Percentiles rank a stretch among this genome's conserved stretches.
Conservation (phyloP, 2,113 vertebrate species). For the pig (Sus scrofa) region DNA sequence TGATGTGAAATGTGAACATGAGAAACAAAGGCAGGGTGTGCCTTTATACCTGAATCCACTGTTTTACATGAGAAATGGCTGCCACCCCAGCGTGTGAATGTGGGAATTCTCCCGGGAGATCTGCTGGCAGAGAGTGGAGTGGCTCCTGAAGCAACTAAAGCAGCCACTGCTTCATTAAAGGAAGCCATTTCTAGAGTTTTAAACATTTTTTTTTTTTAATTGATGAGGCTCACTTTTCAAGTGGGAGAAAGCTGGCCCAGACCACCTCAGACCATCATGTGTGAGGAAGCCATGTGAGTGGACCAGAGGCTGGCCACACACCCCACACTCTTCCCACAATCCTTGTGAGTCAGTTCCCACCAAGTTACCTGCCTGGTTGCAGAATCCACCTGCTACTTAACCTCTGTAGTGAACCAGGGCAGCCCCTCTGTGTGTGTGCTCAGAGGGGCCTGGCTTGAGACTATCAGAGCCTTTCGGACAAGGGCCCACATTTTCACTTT, state of each 20-base stretch:
- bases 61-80: no score
- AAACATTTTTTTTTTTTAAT: neutral
- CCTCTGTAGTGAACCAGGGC: rapidly evolving
- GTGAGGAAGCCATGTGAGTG: rapidly evolving
- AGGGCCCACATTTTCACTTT: no score
- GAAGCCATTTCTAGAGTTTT: neutral
- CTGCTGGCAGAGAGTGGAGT: neutral
- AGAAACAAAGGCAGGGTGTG: no score
- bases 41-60: no score
- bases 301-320: rapidly evolving
- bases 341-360: neutral
- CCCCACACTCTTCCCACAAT: no score
- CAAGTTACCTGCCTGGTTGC: rapidly evolving
- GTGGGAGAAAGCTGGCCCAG: neutral
- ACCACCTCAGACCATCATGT: neutral
- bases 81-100: no score
- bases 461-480: rapidly evolving
- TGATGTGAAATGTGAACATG: no score
- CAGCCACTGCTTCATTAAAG: neutral
- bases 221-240: neutral
- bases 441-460: no score
- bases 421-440: rapidly evolving
- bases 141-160: neutral
- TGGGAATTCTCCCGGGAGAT: no score
- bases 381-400: rapidly evolving